These are phyloP conservation scores for Bombus superbus DNA, from an alignment of 1,140 invertebrate species.

Conservation along the genomic window DNA sequence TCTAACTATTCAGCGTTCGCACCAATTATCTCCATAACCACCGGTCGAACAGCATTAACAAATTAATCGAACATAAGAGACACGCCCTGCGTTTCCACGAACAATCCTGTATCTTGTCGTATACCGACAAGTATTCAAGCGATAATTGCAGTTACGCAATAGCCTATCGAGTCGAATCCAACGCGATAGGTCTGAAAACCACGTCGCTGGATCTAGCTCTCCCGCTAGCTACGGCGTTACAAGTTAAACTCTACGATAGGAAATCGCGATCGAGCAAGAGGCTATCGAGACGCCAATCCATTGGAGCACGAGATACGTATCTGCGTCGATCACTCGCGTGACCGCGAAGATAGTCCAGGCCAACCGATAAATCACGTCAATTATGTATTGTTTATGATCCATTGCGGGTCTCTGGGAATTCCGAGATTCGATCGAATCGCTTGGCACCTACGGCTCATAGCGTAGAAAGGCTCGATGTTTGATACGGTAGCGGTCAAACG, in stretches of 20 bases:
- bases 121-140: too few species aligned
- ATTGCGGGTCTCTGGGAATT: slow-evolving; percentile 1
- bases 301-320: slow-evolving; percentile 32
- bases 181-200: not conserved
- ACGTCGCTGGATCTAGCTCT: not conserved
- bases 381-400: slow-evolving; percentile 81
- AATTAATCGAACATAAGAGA: slow-evolving; percentile 20
- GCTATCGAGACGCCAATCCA: not conserved
- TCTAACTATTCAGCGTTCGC: not conserved
- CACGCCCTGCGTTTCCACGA: not conserved
- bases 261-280: not conserved
- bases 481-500: slow-evolving; percentile 31
- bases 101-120: not conserved
- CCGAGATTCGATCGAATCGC: slow-evolving; percentile 44
- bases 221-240: not conserved
- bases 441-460: slow-evolving; percentile 11
- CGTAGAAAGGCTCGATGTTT: slow-evolving; percentile 10
- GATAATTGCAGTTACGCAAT: slow-evolving; percentile 29
- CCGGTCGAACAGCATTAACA: not conserved
- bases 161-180: not conserved
- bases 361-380: slow-evolving; percentile 78
- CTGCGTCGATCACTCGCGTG: slow-evolving; percentile 68
- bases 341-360: slow-evolving; percentile 51
- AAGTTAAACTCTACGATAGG: not conserved
- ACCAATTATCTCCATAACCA: not conserved